phyloP scores from a whole-genome alignment of 2,797 vertebrate genomes.

The Syncerus caffer region DNA sequence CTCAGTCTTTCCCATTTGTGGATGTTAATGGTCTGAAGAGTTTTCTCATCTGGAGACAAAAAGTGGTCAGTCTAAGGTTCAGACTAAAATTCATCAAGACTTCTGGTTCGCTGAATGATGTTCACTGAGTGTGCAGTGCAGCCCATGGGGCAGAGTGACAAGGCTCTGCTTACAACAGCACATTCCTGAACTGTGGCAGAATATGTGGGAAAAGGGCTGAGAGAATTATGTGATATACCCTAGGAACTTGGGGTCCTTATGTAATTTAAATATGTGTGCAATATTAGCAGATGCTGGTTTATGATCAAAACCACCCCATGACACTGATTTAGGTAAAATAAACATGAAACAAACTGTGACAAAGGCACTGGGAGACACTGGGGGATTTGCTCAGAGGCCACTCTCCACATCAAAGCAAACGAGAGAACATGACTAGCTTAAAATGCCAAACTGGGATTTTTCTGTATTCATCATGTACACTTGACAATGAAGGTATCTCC shows the following conservation, averaged over 20 bases:
- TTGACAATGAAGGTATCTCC: not conserved
- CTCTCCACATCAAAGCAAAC: not conserved
- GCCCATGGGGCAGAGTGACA: slow-evolving; percentile 44
- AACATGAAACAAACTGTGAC: not conserved
- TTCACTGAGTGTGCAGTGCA: slow-evolving; percentile 40
- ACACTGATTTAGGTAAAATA: not conserved
- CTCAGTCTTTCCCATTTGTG: slow-evolving; percentile 39
- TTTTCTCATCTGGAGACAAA: slow-evolving; percentile 46
- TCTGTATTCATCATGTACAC: not conserved
- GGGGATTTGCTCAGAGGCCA: not conserved
- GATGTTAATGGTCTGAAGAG: slow-evolving; percentile 59
- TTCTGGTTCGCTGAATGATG: slow-evolving; percentile 57
- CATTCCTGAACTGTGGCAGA: not conserved
- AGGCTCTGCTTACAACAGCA: not conserved
- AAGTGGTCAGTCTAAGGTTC: slow-evolving; percentile 57
- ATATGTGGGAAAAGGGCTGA: not conserved
- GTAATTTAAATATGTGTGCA: slow-evolving; percentile 57
- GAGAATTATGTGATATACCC: not conserved
- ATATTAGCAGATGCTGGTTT: slow-evolving; percentile 59
- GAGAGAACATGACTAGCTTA: not conserved
- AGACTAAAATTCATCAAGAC: slow-evolving; percentile 68
- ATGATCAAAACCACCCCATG: not conserved
- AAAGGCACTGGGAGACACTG: not conserved
- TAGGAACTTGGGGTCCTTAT: slow-evolving; percentile 43
- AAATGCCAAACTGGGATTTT: not conserved